Conservation (phyloP, 2,888 invertebrate genomes). For the Hypomecis punctinalis region DNA sequence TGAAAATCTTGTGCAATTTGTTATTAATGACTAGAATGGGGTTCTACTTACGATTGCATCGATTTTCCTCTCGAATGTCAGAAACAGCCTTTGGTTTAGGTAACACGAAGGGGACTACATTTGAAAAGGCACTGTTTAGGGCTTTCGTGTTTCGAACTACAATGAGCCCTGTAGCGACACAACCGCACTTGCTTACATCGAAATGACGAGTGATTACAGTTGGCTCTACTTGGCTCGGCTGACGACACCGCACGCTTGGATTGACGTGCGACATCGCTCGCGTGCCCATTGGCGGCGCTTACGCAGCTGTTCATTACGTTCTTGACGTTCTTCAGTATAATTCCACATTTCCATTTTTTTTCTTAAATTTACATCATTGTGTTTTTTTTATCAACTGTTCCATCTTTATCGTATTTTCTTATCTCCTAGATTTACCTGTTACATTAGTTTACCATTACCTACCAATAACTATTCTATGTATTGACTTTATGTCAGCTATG, state of each 20-base stretch:
- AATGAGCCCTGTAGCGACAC: slow-evolving; percentile 80
- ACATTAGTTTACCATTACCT: too few species aligned
- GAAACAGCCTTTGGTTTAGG: slow-evolving; percentile 67
- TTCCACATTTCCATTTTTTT: neutral
- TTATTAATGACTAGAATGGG: slow-evolving; percentile 43
- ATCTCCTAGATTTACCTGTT: too few species aligned
- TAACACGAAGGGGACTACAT: slow-evolving; percentile 81
- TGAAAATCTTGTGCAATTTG: slow-evolving; percentile 57
- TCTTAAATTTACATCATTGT: too few species aligned
- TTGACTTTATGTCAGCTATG: too few species aligned
- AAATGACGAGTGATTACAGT: slow-evolving; percentile 66
- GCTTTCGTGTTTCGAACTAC: slow-evolving; percentile 81
- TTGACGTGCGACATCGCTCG: slow-evolving; percentile 17
- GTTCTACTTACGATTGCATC: slow-evolving; percentile 77
- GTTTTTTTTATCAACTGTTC: too few species aligned
- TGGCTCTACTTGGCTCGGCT: slow-evolving; percentile 15
- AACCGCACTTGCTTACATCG: slow-evolving; percentile 78
- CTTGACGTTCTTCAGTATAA: neutral
- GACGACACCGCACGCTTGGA: slow-evolving; percentile 42
- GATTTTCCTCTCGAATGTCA: slow-evolving; percentile 78
- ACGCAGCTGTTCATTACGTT: slow-evolving; percentile 10
- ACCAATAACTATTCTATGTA: too few species aligned
- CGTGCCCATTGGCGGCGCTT: slow-evolving; percentile 9
- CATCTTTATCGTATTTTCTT: too few species aligned
- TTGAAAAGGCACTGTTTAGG: slow-evolving; percentile 80